Conservation (phyloP, 2,113 vertebrate genomes). For the Lampris incognitus region DNA sequence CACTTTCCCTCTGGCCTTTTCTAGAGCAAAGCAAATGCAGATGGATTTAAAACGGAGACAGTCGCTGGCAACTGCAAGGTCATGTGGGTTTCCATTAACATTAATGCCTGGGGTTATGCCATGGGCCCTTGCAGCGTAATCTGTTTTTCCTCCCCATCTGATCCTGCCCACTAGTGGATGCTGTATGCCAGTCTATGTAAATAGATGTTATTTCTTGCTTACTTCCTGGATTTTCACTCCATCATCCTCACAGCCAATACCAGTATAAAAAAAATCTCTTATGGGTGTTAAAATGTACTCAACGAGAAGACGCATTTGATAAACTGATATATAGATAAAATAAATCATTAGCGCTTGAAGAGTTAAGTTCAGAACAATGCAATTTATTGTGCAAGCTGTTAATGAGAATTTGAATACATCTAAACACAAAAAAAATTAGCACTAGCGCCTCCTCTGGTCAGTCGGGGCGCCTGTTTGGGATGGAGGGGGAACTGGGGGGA, state of each 20-base stretch:
- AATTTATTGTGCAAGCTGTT: neutral
- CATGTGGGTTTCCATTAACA: slow-evolving; percentile 76
- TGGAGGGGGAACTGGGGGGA: too few relatives aligned
- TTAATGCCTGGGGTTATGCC: slow-evolving; percentile 71
- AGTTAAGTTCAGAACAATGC: neutral
- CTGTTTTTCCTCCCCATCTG: slow-evolving; percentile 71
- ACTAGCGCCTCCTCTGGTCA: too few relatives aligned
- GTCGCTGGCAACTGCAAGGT: slow-evolving; percentile 69
- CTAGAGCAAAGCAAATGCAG: slow-evolving; percentile 58
- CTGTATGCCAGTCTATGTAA: slow-evolving; percentile 62
- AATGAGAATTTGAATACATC: neutral
- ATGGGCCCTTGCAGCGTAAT: slow-evolving; percentile 65
- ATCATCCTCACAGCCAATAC: slow-evolving; percentile 18
- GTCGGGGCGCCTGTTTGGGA: too few relatives aligned
- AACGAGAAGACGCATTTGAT: neutral
- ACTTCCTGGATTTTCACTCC: neutral
- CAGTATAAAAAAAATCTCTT: neutral
- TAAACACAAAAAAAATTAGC: neutral
- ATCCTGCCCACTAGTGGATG: slow-evolving; percentile 57
- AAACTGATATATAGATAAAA: neutral
- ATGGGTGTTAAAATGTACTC: neutral
- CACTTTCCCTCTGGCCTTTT: slow-evolving; percentile 27
- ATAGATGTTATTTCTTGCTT: slow-evolving; percentile 45
- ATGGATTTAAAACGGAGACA: slow-evolving; percentile 69
- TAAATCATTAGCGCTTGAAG: neutral